These are phyloP conservation scores for Hemistola chrysoprasaria DNA, from an alignment of 2,888 invertebrate genomes.

Conservation along the genomic window DNA sequence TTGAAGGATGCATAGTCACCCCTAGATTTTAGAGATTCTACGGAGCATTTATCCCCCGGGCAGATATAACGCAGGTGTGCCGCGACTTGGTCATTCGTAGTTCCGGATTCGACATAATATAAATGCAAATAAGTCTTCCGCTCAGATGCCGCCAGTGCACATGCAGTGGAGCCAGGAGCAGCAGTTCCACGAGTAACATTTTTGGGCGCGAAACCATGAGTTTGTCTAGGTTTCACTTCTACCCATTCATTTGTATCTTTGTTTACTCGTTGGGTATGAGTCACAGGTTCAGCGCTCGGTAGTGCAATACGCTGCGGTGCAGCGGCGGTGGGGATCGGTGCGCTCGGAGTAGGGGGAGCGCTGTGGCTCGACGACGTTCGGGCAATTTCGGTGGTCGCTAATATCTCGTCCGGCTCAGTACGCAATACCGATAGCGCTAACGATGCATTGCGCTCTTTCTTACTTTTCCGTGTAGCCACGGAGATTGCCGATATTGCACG, in stretches of 20 bases:
- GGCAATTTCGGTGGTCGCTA: too few relatives aligned
- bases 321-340: too few relatives aligned
- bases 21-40: too few relatives aligned
- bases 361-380: background rate
- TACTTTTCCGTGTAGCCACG: background rate
- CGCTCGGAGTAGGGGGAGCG: background rate
- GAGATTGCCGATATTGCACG: background rate
- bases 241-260: background rate
- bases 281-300: background rate
- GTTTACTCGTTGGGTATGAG: background rate
- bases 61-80: too few relatives aligned
- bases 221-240: background rate
- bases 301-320: background rate
- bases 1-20: too few relatives aligned
- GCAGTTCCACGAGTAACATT: background rate
- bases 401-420: background rate
- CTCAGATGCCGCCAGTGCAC: background rate
- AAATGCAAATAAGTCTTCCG: conserved; percentile 1
- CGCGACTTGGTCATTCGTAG: background rate
- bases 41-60: too few relatives aligned
- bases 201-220: background rate
- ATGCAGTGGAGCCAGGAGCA: background rate
- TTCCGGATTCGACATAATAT: background rate
- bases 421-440: background rate
- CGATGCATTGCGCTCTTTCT: background rate